Evolutionary conservation across 2,888 invertebrate species (phyloP), one percentile per base, ranked within the genome.

Genomic region (Lepidochrysops patricia): DNA sequence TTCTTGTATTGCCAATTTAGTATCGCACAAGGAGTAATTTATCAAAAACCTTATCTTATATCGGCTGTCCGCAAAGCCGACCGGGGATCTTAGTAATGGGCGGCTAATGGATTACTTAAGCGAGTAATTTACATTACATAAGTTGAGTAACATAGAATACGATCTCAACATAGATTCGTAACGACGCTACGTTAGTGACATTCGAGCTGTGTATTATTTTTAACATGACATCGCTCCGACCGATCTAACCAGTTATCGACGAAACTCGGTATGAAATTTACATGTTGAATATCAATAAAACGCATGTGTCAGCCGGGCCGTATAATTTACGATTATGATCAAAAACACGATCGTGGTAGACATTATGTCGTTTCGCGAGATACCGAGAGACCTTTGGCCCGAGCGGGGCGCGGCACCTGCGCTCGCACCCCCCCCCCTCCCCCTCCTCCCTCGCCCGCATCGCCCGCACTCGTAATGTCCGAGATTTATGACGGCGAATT

Each of bases 401-500:
- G 71, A 69, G 71, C 72, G 70, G 65, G 69, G 70, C 75, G 64
- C 69, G 71, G 76, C 80, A 77, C 76, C 77, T 75, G 78, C 77
- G n/a, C 13, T 6, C 13, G 15, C 35, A 35, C 15, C 37, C 15
- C n/a, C n/a, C n/a, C n/a, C n/a, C n/a, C n/a, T n/a, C n/a, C n/a
- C n/a, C n/a, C n/a, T n/a, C n/a, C n/a, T n/a, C n/a, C n/a, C n/a
- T 13, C 15, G 15, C 71, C 27, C 12, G 69, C 60, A 6, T 52
- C 37, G 29, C n/a, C n/a, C 19, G 56, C 73, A 67, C 75, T 82
- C 80, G 72, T 82, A 79, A 84, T 76, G 71, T 80, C 65, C 71
- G 68, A 79, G 81, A 85, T 86, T 85, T 84, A 85, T 78, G 74
- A 70, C 74, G 66, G 71, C 77, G 76, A 82, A 82, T 84, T 79